Conservation (phyloP, 1,140 invertebrate genomes). For the Rhagoletis zephyria region DNA sequence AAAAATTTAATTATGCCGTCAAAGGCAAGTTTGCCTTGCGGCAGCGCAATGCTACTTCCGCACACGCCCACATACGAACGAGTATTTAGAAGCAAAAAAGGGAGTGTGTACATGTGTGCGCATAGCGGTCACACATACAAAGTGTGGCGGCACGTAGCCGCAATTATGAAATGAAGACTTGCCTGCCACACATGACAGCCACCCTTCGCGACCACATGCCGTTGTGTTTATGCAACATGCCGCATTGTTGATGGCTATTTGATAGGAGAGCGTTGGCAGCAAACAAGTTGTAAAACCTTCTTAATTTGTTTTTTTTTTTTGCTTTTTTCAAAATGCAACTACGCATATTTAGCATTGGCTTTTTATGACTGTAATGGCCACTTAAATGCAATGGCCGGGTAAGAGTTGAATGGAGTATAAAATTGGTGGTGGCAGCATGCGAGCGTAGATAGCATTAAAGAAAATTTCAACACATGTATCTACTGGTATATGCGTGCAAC, state of each 20-base stretch:
- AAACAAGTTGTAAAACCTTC: slow-evolving; percentile 24
- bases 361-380: slow-evolving; percentile 24
- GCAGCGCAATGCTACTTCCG: not conserved
- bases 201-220: too few relatives aligned
- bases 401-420: not conserved
- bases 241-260: slow-evolving; percentile 10
- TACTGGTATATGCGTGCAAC: not conserved
- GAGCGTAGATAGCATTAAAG: not conserved
- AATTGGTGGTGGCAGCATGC: not conserved
- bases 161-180: slow-evolving; percentile 3
- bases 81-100: not conserved
- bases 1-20: slow-evolving; percentile 18
- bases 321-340: not conserved
- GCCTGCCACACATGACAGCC: slow-evolving; percentile 33
- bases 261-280: slow-evolving; percentile 24
- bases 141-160: slow-evolving; percentile 13
- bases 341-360: not conserved
- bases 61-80: slow-evolving; percentile 26
- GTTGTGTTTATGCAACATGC: slow-evolving; percentile 7
- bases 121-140: not conserved
- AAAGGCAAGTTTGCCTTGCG: not conserved
- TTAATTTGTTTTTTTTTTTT: not conserved
- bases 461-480: slow-evolving; percentile 7
- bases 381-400: not conserved
- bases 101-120: not conserved